A percentile compares a stretch with the other conserved stretches of the same genome.
Conservation (phyloP, 2,888 invertebrate species). For the Diloba caeruleocephala region DNA sequence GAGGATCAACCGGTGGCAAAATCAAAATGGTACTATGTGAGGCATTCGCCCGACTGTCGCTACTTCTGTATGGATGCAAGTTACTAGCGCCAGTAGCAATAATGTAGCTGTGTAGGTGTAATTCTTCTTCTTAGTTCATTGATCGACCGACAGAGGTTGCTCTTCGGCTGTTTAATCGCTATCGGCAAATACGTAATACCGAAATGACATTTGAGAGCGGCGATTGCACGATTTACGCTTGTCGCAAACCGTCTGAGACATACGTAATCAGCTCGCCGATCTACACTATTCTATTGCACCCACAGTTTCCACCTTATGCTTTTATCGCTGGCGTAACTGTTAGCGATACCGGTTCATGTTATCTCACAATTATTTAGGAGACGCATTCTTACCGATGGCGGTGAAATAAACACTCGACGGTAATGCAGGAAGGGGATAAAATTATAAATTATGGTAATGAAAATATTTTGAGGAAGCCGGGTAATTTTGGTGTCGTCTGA, state of each 20-base stretch:
- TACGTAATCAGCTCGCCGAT: too few relatives aligned
- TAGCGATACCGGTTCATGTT: slow-evolving; percentile 74
- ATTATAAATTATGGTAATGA: slow-evolving; percentile 58
- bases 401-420: slow-evolving; percentile 70
- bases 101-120: too few relatives aligned
- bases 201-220: too few relatives aligned
- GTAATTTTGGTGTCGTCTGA: slow-evolving; percentile 5
- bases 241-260: too few relatives aligned
- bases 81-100: too few relatives aligned
- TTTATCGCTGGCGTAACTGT: slow-evolving; percentile 83
- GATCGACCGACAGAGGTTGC: neutral
- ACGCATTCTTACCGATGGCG: slow-evolving; percentile 64
- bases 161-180: too few relatives aligned
- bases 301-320: slow-evolving; percentile 78
- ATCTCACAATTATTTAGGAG: slow-evolving; percentile 83
- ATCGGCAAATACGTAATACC: too few relatives aligned
- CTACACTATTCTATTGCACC: slow-evolving; percentile 53
- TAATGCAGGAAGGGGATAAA: slow-evolving; percentile 46
- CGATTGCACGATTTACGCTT: too few relatives aligned
- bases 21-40: too few relatives aligned
- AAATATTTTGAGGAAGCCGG: slow-evolving; percentile 37
- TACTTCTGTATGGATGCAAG: too few relatives aligned
- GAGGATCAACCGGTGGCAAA: too few relatives aligned
- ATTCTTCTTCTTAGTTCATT: neutral
- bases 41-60: too few relatives aligned